Evolutionary conservation across 1,140 invertebrate genomes (phyloP).

Genomic region (Pogonus chalceus): DNA sequence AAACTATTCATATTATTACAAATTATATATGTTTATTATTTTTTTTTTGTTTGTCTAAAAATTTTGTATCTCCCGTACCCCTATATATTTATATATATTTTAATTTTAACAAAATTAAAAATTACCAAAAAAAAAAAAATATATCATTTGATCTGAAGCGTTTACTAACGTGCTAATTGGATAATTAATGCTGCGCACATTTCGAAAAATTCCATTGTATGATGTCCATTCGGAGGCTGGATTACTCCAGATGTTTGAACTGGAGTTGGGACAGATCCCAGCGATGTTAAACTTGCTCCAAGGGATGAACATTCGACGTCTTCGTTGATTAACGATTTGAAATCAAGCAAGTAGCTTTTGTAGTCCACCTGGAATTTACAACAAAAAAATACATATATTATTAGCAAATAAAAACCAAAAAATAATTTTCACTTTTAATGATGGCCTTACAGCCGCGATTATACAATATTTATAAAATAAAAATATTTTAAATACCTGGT

Average conservation of each 20-base stretch:
- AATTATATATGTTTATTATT: no score
- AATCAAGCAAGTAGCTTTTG: slow-evolving; percentile 94
- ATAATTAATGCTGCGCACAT: slow-evolving; percentile 98
- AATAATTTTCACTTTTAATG: no score
- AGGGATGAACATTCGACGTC: slow-evolving; percentile 55
- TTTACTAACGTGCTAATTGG: slow-evolving; percentile 88
- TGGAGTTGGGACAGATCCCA: slow-evolving; percentile 30
- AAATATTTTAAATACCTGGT: slow-evolving; percentile 52
- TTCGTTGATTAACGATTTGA: slow-evolving; percentile 85
- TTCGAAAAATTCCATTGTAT: slow-evolving; percentile 99
- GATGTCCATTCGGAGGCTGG: slow-evolving; percentile 56
- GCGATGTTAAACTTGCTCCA: slow-evolving; percentile 37
- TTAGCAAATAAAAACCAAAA: no score
- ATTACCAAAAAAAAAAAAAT: no score
- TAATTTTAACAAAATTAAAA: no score
- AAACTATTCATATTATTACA: no score
- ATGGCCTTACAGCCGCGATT: no score
- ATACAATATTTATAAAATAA: no score
- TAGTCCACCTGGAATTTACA: slow-evolving; percentile 64
- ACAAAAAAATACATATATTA: background rate
- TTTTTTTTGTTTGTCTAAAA: no score
- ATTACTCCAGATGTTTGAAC: slow-evolving; percentile 31
- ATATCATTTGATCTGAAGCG: no score
- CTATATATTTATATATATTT: no score
- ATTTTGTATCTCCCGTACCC: no score